phyloP scores from a whole-genome alignment of 2,113 vertebrate genomes.

The Terrapene triunguis region DNA sequence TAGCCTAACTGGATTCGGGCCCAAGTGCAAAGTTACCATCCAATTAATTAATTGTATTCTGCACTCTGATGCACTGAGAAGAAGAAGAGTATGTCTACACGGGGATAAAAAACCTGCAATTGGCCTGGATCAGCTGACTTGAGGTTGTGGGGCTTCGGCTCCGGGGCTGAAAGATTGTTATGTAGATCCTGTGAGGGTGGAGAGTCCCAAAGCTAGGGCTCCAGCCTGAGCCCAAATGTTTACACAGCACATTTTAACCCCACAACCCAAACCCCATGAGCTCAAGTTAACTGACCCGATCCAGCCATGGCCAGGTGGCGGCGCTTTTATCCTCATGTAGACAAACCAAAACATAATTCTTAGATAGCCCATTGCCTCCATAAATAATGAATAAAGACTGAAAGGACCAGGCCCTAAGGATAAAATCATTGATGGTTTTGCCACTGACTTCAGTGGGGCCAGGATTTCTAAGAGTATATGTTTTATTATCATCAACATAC shows the following conservation, averaged over 20 bases:
- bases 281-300: not conserved
- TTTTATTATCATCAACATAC: not conserved
- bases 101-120: not conserved
- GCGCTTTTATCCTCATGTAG: not conserved
- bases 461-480: not conserved
- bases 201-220: not conserved
- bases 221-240: not conserved
- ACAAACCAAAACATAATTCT: not conserved
- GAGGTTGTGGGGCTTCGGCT: not conserved
- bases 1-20: not conserved
- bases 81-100: not conserved
- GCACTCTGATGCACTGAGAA: not conserved
- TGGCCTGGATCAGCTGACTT: not conserved
- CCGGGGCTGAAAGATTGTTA: not conserved
- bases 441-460: not conserved
- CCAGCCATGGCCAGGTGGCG: not conserved
- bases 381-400: not conserved
- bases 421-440: not conserved
- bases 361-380: not conserved
- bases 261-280: not conserved
- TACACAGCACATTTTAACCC: not conserved
- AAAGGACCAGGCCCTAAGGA: not conserved
- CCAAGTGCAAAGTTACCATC: not conserved
- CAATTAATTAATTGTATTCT: fast-evolving
- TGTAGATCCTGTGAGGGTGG: not conserved